Evolutionary conservation across 92 coral and sea anemone species (phyloP), one percentile per base, ranked within the genome.

Genomic region (Parazoanthus darwini): DNA sequence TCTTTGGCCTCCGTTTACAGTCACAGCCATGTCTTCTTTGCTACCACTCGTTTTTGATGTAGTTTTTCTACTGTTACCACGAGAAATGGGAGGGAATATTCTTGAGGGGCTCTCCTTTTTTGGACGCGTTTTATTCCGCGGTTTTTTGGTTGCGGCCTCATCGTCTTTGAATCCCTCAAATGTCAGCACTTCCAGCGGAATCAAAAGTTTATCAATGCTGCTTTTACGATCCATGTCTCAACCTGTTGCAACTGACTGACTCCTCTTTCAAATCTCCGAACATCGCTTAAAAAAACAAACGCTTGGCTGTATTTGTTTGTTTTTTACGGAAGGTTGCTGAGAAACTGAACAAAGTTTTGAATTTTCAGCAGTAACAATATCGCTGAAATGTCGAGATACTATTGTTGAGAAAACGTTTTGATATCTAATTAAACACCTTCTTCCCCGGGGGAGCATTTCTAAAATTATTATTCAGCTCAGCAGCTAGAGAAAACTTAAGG

Each of bases 171-270:
- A 48, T 23, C 51, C 86, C 63, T 82, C 77, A 20, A 82, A 66
- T 25, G 86, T 82, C 22, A 82, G 36, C 35, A 39, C 86, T 67
- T 82, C 86, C 0, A 82, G 33, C 10, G 86, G 86, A 65, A 82
- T 33, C 77, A 42, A 65, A 35, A 82, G 29, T n/a, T 70, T 66
- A 3, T 39, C 42, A 22, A 46, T 63, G 65, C 29, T 48, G 20
- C 73, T 18, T 82, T 70, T 46, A 10, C n/a, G 86, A 22, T 82
- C 86, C 86, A 82, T 81, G 74, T 82, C 56, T 82, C 58, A 23
- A 15, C 26, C 25, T 9, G 70, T 4, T 25, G 6, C 70, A 4
- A 4, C 11, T 8, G 16, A 74, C 42, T 1, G 29, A 33, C 18
- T 26, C 20, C 18, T 25, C 26, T 10, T 39, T 22, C 10, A 38